phyloP scores from a whole-genome alignment of 1,140 invertebrate genomes.

The Teleogryllus occipitalis region DNA sequence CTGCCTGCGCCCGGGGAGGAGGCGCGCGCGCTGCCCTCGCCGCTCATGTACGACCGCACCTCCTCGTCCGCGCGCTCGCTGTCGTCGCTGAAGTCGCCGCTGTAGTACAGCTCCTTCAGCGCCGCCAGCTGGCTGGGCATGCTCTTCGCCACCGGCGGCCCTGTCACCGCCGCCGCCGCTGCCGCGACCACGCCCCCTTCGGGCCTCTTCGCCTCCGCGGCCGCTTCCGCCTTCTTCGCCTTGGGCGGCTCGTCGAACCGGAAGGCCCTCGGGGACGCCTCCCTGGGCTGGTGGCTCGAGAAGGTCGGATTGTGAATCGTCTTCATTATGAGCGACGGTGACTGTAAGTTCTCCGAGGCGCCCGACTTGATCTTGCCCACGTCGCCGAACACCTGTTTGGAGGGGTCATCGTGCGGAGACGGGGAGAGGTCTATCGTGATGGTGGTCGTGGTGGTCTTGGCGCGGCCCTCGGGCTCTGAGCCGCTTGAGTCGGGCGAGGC shows the following conservation, averaged over 20 bases:
- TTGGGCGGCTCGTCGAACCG: neutral
- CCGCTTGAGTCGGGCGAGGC: neutral
- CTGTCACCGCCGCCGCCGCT: neutral
- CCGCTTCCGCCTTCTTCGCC: neutral
- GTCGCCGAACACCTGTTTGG: neutral
- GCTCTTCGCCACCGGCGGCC: neutral
- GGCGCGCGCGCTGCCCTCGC: neutral
- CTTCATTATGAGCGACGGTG: constrained; percentile 22
- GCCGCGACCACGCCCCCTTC: neutral
- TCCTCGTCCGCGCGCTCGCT: constrained; percentile 38
- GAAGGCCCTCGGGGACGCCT: neutral
- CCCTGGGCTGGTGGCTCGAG: neutral
- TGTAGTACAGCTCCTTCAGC: constrained; percentile 35
- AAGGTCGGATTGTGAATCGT: constrained; percentile 14
- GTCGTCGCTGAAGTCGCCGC: constrained; percentile 30
- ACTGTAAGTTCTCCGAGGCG: constrained; percentile 12
- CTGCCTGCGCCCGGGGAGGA: neutral
- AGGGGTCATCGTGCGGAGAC: constrained; percentile 25
- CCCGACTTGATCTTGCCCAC: neutral
- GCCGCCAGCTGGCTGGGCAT: constrained; percentile 33
- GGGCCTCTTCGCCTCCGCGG: neutral
- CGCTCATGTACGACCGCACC: constrained; percentile 35
- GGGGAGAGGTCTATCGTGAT: constrained; percentile 39
- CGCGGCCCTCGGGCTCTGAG: constrained; percentile 9
- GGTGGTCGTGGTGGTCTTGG: constrained; percentile 35